Conservation (phyloP, 2,113 vertebrate species). For the Cairina moschata region DNA sequence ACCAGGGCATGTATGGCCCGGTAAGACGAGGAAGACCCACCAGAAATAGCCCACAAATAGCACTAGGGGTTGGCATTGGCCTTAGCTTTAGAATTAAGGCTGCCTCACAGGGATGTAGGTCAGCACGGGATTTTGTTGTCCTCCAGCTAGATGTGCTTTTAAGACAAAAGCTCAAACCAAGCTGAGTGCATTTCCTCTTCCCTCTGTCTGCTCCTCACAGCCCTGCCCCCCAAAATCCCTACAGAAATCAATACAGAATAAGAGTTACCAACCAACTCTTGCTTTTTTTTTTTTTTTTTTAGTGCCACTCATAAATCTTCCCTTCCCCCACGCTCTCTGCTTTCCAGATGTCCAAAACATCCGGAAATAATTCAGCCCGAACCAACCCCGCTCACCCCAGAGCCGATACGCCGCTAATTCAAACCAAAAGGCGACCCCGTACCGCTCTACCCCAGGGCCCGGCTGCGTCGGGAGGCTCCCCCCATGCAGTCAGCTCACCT, state of each 20-base stretch:
- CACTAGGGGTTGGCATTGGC: rapidly evolving
- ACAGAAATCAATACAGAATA: background rate
- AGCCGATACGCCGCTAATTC: rapidly evolving
- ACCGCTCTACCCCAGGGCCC: no score
- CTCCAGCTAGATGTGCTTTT: rapidly evolving
- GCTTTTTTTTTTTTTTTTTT: background rate
- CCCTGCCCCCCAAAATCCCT: background rate
- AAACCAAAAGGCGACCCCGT: background rate
- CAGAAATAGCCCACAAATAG: background rate
- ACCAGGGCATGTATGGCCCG: background rate
- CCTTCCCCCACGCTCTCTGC: background rate
- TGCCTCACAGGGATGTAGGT: rapidly evolving
- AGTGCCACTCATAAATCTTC: background rate
- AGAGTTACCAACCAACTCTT: background rate
- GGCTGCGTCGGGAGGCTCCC: background rate
- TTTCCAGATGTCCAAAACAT: background rate
- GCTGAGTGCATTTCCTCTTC: background rate
- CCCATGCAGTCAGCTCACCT: background rate
- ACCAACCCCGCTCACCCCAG: background rate
- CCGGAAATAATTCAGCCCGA: background rate
- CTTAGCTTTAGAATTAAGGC: rapidly evolving
- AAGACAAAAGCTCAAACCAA: background rate
- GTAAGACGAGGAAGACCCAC: background rate
- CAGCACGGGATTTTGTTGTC: rapidly evolving
- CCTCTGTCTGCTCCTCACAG: background rate